Evolutionary conservation across 2,888 invertebrate genomes (phyloP), one percentile per base, ranked within the genome.

Genomic region (Thera obeliscata): DNA sequence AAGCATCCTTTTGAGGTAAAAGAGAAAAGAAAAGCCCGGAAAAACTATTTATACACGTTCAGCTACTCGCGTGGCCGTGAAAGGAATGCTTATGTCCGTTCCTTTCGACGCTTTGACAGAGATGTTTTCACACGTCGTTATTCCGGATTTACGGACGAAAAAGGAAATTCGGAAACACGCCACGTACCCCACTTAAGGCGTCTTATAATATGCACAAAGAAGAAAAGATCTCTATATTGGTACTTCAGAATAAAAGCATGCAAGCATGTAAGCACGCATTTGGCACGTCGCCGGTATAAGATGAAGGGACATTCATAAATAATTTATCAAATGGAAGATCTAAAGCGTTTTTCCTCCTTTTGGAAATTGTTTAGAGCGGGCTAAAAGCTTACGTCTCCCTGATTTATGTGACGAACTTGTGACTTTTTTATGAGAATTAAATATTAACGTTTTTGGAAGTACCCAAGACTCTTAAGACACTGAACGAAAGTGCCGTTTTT

Each of bases 201-300:
- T 80, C 78, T 79, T 89, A 82, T 88, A 89, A 88, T 89, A 90
- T 90, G 88, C 87, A 88, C 90, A 89, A 87, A 90, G 88, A 86
- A 88, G 22, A 85, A 82, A 86, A 82, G 82, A 86, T 83, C 80
- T 84, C 80, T 83, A 58, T 62, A 52, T 65, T 82, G 84, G 80
- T 80, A 80, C 76, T 58, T 36, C 76, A 77, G 74, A 81, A 85
- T 84, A 85, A 85, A 86, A 83, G 84, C 81, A 86, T 86, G 71
- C 64, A 52, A 52, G 66, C 67, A 43, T 69, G 12, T 66, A 70
- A 67, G 35, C 66, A 71, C 69, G 60, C 81, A 85, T 86, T 87
- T 87, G 81, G 82, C 85, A 82, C 61, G 46, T 54, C 80, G 80
- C 73, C 79, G 80, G 84, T 84, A 89, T 86, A 87, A 82, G 82